Conservation (phyloP, 1,140 invertebrate genomes). For the Aphelinus certus region DNA sequence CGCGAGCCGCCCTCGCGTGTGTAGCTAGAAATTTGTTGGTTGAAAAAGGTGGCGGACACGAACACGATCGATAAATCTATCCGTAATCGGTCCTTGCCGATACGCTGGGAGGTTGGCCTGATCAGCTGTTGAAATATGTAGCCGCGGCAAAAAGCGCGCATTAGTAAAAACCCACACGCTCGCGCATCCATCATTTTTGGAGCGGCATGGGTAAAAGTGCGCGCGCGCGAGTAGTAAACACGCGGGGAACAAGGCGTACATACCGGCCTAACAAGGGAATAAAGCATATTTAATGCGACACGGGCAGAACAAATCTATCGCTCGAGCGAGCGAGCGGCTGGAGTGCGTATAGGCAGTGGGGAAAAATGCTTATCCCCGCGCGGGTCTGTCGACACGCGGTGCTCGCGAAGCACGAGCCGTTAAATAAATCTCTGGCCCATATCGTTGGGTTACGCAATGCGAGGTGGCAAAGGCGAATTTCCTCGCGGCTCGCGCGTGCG, state of each 20-base stretch:
- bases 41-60: too few species aligned
- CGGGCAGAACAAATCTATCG: conserved; percentile 24
- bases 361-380: conserved; percentile 29
- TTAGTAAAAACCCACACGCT: conserved; percentile 19
- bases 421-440: conserved; percentile 27
- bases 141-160: neutral
- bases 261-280: conserved; percentile 2
- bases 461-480: conserved; percentile 2
- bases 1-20: too few species aligned
- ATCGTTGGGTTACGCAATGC: conserved; percentile 18
- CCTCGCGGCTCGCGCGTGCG: neutral
- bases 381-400: conserved; percentile 18
- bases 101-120: neutral
- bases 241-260: too few species aligned
- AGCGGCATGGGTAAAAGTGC: neutral
- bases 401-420: conserved; percentile 3
- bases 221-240: neutral
- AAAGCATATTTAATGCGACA: conserved; percentile 26
- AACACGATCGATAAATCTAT: neutral
- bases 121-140: conserved; percentile 14
- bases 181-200: conserved; percentile 17
- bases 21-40: too few species aligned
- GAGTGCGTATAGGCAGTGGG: neutral
- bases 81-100: neutral
- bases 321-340: neutral